Base-by-base conservation (phyloP, 2,888 invertebrate species). In the Amaurobius ferox region DNA sequence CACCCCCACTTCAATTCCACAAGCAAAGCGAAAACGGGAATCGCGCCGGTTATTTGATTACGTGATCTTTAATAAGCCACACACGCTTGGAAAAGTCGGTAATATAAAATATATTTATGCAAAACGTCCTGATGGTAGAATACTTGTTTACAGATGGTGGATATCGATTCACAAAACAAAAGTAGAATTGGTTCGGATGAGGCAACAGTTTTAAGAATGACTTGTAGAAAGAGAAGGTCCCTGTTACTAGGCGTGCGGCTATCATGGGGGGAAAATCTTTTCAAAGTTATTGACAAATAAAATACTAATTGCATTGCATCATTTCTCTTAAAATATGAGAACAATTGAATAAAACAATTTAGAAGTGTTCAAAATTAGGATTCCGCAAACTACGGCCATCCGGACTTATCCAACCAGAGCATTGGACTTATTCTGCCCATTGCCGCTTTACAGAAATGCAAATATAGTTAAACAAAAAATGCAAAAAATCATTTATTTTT, bases 1-100 rank as follows among this genome's bases (percentile, higher is more conserved):
- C 23, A 39, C 26, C 19, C 32, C 40, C 39, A 26, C 13, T 28
- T 13, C 26, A 35, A 13, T 13, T 28, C 26, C 71, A 30, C 23
- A 48, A 55, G 61, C 23, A 72, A 72, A 72, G 32, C 61, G 72
- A 74, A 62, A 62, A 35, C 35, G 64, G 64, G 64, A 72, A 40
- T 70, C 23, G 39, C 70, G 23, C 26, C 44, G 26, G 28, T 70
- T 70, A 70, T 70, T 70, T 39, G 70, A 40, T 74, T n/a, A 48
- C 71, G 48, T 48, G 71, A 55, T 71, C 73, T 73, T 73, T 74
- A 74, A 62, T 40, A 70, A 70, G 70, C 70, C 70, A 29, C 74
- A 7, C 62, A 28, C 64, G 35, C 28, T 39, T 26, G 55, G 23
- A 16, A 44, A 61, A 62, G 61, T 23, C 28, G 28, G 62, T 13